Evolutionary conservation across 2,797 vertebrate genomes (phyloP).

Genomic region (Phoebastria nigripes): DNA sequence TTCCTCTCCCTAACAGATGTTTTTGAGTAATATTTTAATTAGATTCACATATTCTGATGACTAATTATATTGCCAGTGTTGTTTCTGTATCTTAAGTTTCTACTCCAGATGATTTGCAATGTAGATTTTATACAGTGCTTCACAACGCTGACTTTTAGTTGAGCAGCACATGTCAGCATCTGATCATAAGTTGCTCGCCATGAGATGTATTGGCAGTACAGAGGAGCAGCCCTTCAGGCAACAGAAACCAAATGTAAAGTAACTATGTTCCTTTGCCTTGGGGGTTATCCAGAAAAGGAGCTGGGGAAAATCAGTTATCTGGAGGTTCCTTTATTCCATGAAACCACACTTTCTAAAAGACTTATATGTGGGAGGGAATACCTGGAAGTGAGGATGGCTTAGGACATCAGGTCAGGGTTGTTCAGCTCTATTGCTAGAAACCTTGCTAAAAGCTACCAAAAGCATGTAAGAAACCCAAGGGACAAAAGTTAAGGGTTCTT

Average conservation of each 20-base stretch:
- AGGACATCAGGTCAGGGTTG: neutral
- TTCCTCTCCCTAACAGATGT: constrained; percentile 38
- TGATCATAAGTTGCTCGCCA: fast-evolving
- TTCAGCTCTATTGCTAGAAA: neutral
- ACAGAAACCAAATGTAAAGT: neutral
- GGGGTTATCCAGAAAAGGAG: neutral
- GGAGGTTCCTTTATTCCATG: neutral
- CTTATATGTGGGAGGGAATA: neutral
- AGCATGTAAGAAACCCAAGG: neutral
- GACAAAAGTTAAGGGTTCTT: neutral
- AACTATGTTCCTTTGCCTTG: neutral
- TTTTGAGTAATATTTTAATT: constrained; percentile 58
- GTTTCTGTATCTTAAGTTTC: constrained; percentile 2
- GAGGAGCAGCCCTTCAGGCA: neutral
- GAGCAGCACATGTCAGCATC: neutral
- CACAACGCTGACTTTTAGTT: neutral
- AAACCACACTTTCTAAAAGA: neutral
- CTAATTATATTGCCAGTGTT: constrained; percentile 20
- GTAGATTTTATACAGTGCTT: neutral
- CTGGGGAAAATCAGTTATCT: neutral
- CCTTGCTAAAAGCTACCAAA: neutral
- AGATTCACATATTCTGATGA: constrained; percentile 15
- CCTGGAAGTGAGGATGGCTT: neutral
- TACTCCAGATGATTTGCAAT: neutral
- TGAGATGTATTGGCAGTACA: neutral